phyloP scores from a whole-genome alignment of 2,797 vertebrate genomes.

The Cottoperca gobio region DNA sequence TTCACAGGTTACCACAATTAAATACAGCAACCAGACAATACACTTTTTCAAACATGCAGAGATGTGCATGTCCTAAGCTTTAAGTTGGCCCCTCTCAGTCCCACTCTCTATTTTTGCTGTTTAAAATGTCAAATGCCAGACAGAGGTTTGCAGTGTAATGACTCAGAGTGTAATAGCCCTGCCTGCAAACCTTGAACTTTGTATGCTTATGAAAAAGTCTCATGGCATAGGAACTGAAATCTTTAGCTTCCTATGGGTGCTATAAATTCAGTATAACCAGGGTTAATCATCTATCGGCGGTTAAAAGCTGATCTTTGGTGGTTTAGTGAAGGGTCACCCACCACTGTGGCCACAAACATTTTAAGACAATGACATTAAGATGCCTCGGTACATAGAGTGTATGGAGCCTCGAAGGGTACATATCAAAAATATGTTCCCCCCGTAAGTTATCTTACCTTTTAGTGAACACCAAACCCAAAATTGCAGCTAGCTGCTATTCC shows the following conservation, averaged over 20 bases:
- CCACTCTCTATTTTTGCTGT: conserved; percentile 40
- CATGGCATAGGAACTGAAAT: not conserved
- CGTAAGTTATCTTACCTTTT: too few relatives aligned
- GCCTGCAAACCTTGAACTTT: not conserved
- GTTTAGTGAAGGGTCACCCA: not conserved
- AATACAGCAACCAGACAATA: not conserved
- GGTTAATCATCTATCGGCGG: not conserved
- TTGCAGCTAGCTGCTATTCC: not conserved
- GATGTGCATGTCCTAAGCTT: not conserved
- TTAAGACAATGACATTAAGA: not conserved
- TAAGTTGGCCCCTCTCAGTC: not conserved
- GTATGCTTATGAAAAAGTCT: not conserved
- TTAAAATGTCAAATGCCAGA: conserved; percentile 42
- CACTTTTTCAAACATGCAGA: conserved; percentile 1
- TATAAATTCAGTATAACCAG: not conserved
- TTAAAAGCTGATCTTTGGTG: not conserved
- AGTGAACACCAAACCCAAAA: not conserved
- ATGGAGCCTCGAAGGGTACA: too few relatives aligned
- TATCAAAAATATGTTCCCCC: too few relatives aligned
- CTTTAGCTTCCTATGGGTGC: not conserved
- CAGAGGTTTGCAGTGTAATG: conserved; percentile 6
- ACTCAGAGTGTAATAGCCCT: conserved; percentile 6
- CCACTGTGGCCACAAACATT: not conserved
- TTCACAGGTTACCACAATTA: not conserved
- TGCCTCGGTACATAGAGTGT: not conserved